Evolutionary conservation across 2,888 invertebrate genomes (phyloP).

Genomic region (Sepioteuthis lessoniana): DNA sequence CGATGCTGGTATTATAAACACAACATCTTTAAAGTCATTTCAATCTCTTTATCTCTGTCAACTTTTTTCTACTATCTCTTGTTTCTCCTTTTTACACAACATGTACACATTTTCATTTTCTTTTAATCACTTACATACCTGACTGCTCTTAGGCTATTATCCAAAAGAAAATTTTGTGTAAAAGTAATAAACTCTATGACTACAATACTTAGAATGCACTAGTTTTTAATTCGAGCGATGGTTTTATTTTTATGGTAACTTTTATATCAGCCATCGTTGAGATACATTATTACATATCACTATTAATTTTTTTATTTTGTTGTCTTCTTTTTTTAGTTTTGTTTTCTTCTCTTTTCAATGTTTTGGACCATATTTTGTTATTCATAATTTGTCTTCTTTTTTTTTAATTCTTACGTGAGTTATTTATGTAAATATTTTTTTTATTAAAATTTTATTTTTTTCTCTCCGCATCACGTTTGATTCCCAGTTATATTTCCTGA

Average conservation of each 20-base stretch:
- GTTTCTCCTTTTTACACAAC: background rate
- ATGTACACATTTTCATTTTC: background rate
- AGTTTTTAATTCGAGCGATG: background rate
- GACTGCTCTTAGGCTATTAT: background rate
- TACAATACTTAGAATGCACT: background rate
- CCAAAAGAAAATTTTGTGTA: background rate
- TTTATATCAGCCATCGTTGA: background rate
- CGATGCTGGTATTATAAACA: background rate
- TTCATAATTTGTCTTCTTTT: background rate
- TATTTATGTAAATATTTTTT: background rate
- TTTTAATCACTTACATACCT: background rate
- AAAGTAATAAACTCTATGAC: background rate
- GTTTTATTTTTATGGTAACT: background rate
- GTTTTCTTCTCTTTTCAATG: background rate
- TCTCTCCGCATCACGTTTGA: background rate
- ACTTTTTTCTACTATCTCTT: too few relatives aligned
- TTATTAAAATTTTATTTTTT: background rate
- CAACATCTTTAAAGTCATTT: background rate
- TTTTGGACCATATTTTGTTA: background rate
- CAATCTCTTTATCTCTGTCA: background rate
- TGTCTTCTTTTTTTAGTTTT: background rate
- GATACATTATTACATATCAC: background rate
- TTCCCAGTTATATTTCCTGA: background rate
- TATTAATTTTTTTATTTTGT: background rate
- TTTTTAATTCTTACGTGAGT: background rate